A percentile compares a stretch with the other conserved stretches of the same genome.
phyloP scores from a whole-genome alignment of 2,113 vertebrate species.

The Neotoma lepida region DNA sequence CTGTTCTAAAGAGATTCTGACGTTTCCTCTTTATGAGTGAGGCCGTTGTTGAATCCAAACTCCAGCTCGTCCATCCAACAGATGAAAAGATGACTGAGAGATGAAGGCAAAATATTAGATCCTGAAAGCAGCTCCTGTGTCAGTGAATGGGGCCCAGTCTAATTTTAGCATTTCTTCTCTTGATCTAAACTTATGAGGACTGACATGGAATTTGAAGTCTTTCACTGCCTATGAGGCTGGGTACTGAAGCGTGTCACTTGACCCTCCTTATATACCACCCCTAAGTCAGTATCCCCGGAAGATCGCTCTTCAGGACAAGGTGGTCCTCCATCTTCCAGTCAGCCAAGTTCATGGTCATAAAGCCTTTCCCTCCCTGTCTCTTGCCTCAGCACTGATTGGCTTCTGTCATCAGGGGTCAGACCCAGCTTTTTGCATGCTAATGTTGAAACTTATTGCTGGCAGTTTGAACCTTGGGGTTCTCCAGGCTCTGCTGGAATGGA shows the following conservation, averaged over 20 bases:
- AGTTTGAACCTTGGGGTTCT: not conserved
- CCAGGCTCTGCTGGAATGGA: not conserved
- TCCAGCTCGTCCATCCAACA: not conserved
- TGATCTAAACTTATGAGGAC: not conserved
- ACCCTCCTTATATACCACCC: not conserved
- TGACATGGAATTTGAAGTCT: not conserved
- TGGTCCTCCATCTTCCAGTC: not conserved
- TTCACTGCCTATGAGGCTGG: not conserved
- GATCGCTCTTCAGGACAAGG: not conserved
- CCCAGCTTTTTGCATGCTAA: not conserved
- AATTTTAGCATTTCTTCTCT: not conserved
- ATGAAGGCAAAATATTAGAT: not conserved
- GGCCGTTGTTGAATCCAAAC: not conserved
- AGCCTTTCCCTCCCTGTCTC: not conserved
- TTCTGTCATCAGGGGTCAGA: not conserved
- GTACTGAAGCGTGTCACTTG: not conserved
- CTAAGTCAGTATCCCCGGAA: not conserved
- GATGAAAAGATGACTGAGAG: not conserved
- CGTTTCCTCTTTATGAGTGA: not conserved
- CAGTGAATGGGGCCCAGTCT: not conserved
- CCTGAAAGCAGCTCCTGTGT: not conserved
- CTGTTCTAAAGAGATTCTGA: not conserved
- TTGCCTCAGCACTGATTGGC: not conserved
- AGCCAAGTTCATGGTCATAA: not conserved
- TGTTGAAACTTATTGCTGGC: not conserved